Percentiles rank a stretch among this genome's conserved stretches.
These are phyloP conservation scores for Mythimna loreyi DNA, from an alignment of 2,888 invertebrate species.

Conservation along the genomic window DNA sequence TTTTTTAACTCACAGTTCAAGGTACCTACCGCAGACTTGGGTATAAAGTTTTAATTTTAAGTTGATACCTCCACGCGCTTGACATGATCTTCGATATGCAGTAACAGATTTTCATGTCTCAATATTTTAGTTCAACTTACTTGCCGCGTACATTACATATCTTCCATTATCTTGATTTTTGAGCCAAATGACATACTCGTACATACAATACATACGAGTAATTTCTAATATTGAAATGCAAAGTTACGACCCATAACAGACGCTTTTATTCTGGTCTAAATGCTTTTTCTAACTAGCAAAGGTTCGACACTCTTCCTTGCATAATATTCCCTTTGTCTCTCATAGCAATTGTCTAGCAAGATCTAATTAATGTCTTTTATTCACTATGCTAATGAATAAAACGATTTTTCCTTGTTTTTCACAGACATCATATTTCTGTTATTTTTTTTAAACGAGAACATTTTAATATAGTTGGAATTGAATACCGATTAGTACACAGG, in stretches of 20 bases:
- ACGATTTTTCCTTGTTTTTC: neutral
- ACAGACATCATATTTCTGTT: neutral
- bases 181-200: too few relatives aligned
- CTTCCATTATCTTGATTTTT: too few relatives aligned
- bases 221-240: too few relatives aligned
- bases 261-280: conserved; percentile 13
- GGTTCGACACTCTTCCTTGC: conserved; percentile 23
- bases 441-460: neutral
- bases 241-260: neutral
- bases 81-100: too few relatives aligned
- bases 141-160: too few relatives aligned
- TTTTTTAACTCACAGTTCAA: too few relatives aligned
- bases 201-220: too few relatives aligned
- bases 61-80: too few relatives aligned
- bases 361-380: conserved; percentile 36
- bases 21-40: too few relatives aligned
- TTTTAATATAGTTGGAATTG: neutral
- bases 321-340: conserved; percentile 32
- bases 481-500: neutral
- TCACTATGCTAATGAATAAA: conserved; percentile 18
- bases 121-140: too few relatives aligned
- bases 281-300: neutral
- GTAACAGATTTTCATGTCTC: too few relatives aligned
- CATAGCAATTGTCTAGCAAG: conserved; percentile 27
- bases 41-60: too few relatives aligned